A percentile compares a stretch with the other conserved stretches of the same genome.
Conservation (phyloP, 2,797 vertebrate genomes). For the Menidia menidia region DNA sequence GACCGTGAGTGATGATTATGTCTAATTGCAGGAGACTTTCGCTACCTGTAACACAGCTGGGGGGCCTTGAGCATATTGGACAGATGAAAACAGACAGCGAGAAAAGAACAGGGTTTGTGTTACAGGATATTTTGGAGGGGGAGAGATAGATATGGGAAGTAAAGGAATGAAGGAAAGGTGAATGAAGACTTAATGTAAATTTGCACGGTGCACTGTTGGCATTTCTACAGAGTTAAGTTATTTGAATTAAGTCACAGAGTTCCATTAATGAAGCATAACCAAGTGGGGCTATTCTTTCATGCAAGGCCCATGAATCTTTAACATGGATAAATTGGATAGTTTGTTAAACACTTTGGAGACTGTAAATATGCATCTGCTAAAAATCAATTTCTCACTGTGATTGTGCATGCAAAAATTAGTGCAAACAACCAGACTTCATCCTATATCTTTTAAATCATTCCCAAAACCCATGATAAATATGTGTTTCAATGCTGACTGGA, state of each 20-base stretch:
- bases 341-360: conserved; percentile 46
- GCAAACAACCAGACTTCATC: conserved; percentile 44
- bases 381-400: conserved; percentile 57
- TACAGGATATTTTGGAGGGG: conserved; percentile 40
- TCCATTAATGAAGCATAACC: conserved; percentile 76
- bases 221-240: conserved; percentile 85
- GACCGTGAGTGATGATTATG: conserved; percentile 99
- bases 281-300: conserved; percentile 38
- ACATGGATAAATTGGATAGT: conserved; percentile 37
- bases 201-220: conserved; percentile 70
- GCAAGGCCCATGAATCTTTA: conserved; percentile 24
- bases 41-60: conserved; percentile 97
- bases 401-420: conserved; percentile 52
- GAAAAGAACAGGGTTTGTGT: conserved; percentile 51
- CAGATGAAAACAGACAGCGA: conserved; percentile 61
- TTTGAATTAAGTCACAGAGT: conserved; percentile 87
- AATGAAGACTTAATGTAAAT: conserved; percentile 45
- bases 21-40: conserved; percentile 99
- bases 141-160: conserved; percentile 15
- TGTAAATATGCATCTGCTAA: conserved; percentile 43
- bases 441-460: conserved; percentile 54
- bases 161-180: background rate
- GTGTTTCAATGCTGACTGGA: conserved; percentile 58
- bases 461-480: conserved; percentile 48
- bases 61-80: conserved; percentile 85